Conservation (phyloP, 1,140 invertebrate species). For the Drosophila saltans region DNA sequence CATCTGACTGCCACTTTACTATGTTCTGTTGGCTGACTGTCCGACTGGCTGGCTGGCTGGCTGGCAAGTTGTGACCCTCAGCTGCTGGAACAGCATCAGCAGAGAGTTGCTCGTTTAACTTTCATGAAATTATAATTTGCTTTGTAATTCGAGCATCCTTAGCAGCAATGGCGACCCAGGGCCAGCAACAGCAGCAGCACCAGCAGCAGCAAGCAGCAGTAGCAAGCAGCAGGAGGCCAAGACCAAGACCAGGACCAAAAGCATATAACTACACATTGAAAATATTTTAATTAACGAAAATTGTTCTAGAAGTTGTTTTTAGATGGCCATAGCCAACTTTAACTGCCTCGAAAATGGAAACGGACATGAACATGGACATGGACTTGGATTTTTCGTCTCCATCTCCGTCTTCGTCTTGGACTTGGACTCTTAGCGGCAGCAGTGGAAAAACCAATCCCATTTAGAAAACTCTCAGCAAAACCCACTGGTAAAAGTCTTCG, state of each 20-base stretch:
- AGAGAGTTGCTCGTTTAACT: conserved; percentile 81
- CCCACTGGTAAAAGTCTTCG: conserved; percentile 51
- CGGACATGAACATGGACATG: conserved; percentile 11
- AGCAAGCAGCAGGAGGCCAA: conserved; percentile 24
- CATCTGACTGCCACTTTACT: conserved; percentile 6
- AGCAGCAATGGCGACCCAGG: conserved; percentile 53
- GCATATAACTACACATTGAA: conserved; percentile 64
- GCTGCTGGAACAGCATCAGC: conserved; percentile 53
- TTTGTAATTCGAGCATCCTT: conserved; percentile 81
- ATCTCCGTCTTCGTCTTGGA: neutral
- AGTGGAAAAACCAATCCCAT: conserved; percentile 71
- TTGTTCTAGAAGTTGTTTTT: conserved; percentile 76
- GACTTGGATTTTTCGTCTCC: neutral
- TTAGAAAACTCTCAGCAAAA: conserved; percentile 68
- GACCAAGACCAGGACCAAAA: conserved; percentile 41
- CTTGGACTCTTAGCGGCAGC: neutral
- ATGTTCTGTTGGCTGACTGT: neutral
- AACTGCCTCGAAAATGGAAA: conserved; percentile 33
- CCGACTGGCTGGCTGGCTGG: conserved; percentile 9
- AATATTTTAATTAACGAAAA: conserved; percentile 82
- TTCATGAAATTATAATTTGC: conserved; percentile 83
- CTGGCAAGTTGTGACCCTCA: conserved; percentile 62
- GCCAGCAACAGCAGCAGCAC: conserved; percentile 26
- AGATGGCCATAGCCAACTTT: conserved; percentile 54
- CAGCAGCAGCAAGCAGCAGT: conserved; percentile 25